These are phyloP conservation scores for Nymphalis c-album DNA, from an alignment of 2,888 invertebrate genomes.

Conservation along the genomic window DNA sequence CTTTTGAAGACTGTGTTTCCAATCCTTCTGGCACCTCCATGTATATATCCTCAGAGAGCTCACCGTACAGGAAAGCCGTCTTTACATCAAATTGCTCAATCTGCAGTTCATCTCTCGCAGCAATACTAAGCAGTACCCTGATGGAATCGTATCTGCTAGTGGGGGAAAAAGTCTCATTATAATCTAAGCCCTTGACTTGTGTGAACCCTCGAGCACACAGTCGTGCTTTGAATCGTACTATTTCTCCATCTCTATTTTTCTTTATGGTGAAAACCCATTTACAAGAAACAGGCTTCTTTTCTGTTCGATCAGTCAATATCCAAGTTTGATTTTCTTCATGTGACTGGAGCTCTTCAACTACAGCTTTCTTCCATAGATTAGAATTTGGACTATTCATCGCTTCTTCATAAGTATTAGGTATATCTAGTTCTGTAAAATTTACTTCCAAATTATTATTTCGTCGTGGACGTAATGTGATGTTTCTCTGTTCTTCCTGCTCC, in stretches of 20 bases:
- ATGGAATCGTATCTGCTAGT: constrained; percentile 7
- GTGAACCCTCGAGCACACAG: too few species aligned
- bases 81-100: constrained; percentile 23
- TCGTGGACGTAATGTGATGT: constrained; percentile 1
- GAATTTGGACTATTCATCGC: constrained; percentile 8
- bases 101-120: background rate
- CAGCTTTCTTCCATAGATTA: constrained; percentile 17
- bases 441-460: background rate
- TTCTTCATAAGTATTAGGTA: constrained; percentile 16
- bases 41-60: background rate
- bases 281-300: background rate
- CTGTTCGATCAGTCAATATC: background rate
- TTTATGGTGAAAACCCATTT: constrained; percentile 10
- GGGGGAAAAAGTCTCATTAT: constrained; percentile 8
- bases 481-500: background rate
- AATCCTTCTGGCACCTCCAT: background rate
- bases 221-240: too few species aligned
- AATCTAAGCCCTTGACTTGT: constrained; percentile 8
- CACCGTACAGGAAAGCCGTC: constrained; percentile 15
- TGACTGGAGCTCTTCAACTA: constrained; percentile 16
- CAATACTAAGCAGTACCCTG: constrained; percentile 1
- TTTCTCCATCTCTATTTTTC: background rate
- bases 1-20: background rate
- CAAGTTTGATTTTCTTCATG: constrained; percentile 11
- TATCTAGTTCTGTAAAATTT: background rate